Evolutionary conservation across 2,888 invertebrate species (phyloP), one percentile per base, ranked within the genome.

Genomic region (Lithophane leautieri): DNA sequence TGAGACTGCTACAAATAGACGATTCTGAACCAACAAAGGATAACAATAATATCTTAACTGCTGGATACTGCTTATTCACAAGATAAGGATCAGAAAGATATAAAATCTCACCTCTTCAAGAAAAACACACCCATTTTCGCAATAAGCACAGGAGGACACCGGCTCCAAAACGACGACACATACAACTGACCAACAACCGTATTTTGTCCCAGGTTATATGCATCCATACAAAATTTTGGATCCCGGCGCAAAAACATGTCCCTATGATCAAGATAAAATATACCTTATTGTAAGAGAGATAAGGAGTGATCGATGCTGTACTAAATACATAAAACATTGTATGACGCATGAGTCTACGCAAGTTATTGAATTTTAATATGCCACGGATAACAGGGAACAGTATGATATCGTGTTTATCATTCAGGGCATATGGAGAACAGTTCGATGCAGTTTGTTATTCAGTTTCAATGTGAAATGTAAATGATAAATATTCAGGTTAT

Each of bases 341-440:
- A 87, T 95, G 94, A 94, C 94, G 94, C 85, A 81, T 82, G 89
- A 88, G 84, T 86, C 89, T 87, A 93, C 94, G 93, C 91, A 93
- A 93, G 91, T 91, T 90, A 93, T 92, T 93, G 95, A 93, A 95
- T 95, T 94, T 94, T 92, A 94, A 95, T 91, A 91, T 85, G 88
- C 82, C 87, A 85, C 81, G 79, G 83, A 89, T 88, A 87, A 82
- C 79, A 86, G 84, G 83, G 86, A 89, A 88, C 88, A 84, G 78
- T 81, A 65, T 40, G 82, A 68, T 78, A 84, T 58, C 56, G 68
- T 78, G 78, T 86, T 89, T 89, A 85, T 78, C 83, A 89, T 87
- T 87, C 84, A 84, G 82, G 85, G 56, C 84, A 84, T 78, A 80
- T 69, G 76, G 79, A 76, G 74, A 83, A 61, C 47, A 65, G 73